Evolutionary conservation across 2,113 vertebrate species (phyloP).

Genomic region (Telmatochromis brachygnathus): DNA sequence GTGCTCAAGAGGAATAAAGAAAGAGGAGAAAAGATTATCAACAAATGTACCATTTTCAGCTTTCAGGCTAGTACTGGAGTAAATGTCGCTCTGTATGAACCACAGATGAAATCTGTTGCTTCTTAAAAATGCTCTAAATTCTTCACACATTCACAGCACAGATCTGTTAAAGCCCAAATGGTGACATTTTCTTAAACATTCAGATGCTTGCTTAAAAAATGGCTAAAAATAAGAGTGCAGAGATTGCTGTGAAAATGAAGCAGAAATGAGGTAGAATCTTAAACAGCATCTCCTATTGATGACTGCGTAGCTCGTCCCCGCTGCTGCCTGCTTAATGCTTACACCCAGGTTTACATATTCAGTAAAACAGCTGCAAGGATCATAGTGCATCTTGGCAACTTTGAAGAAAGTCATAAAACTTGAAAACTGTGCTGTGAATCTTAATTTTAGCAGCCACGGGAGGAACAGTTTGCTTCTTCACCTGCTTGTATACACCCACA

Average conservation of each 20-base stretch:
- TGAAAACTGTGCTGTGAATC: not conserved
- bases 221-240: not conserved
- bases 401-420: not conserved
- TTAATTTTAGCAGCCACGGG: not conserved
- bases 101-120: not conserved
- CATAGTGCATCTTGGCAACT: not conserved
- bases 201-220: not conserved
- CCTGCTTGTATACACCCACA: not conserved
- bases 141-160: not conserved
- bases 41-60: not conserved
- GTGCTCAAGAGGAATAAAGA: not conserved
- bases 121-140: not conserved
- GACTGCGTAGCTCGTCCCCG: not conserved
- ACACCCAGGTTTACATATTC: not conserved
- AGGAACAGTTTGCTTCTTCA: not conserved
- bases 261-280: not conserved
- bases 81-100: not conserved
- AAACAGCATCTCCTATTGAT: not conserved
- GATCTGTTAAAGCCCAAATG: not conserved
- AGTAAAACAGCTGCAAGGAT: not conserved
- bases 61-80: not conserved
- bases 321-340: not conserved
- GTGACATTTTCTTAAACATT: constrained; percentile 9
- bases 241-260: not conserved
- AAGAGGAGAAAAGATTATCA: not conserved